Evolutionary conservation across 2,113 vertebrate species (phyloP), one percentile per base, ranked within the genome.

Genomic region (Dermatemys mawii): DNA sequence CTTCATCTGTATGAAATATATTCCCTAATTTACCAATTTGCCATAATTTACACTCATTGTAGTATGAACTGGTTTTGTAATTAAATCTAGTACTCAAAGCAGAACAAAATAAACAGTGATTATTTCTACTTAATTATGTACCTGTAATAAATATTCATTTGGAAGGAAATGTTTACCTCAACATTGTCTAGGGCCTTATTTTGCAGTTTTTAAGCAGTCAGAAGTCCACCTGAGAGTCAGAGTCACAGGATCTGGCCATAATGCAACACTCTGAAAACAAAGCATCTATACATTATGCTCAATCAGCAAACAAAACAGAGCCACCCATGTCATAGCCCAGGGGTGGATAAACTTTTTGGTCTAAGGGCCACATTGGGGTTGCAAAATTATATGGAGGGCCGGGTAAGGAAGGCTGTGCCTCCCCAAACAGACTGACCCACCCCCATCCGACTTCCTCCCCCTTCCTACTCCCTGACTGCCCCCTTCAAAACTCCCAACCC

Each of bases 101-200:
- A 83, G 17, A 50, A 91, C 50, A 70, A 44, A 83, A 75, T 13
- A 90, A 92, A 57, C 41, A 92, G 8, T 83, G 73, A 83, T 67
- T 93, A 92, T 92, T 93, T 90, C 73, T 78, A 24, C 29, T 87
- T 93, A 84, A 96, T 91, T 93, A 50, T 35, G 50, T 70, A 38
- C 67, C n/a, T 80, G 17, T 75, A 89, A 38, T 88, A 35, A 44
- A 54, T 54, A 63, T 48, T 85, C 53, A 54, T 27, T 35, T 70
- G 49, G 22, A 54, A 70, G 38, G 11, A 54, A 46, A 29, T 70
- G 27, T 79, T 80, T 70, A 70, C 73, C 55, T 70, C 79, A 48
- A 26, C 27, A 80, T 85, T 80, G 54, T 85, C 70, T 48, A 70
- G 35, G 76, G 50, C 5, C 29, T 70, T 29, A 67, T 84, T 48